Percentiles rank a stretch among this genome's conserved stretches.
Evolutionary conservation across 2,113 vertebrate species (phyloP).

Genomic region (Phalacrocorax carbo): DNA sequence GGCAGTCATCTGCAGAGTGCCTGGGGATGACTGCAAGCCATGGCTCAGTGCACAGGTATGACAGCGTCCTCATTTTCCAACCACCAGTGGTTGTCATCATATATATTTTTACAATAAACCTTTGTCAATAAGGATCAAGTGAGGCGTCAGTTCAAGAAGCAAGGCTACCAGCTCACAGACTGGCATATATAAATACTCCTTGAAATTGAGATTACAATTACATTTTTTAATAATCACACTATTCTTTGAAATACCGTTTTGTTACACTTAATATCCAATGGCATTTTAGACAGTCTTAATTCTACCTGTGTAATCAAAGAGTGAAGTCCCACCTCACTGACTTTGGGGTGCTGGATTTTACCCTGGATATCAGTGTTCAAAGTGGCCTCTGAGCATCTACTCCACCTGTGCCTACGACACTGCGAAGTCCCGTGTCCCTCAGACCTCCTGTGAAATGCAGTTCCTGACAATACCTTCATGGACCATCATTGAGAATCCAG

Average conservation of each 20-base stretch:
- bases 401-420: background rate
- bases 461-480: background rate
- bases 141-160: background rate
- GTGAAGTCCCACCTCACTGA: background rate
- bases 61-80: background rate
- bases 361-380: background rate
- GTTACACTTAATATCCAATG: background rate
- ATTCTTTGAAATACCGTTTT: background rate
- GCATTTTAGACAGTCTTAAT: background rate
- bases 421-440: accelerated
- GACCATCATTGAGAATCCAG: background rate
- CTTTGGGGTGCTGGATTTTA: background rate
- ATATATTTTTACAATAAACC: background rate
- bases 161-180: background rate
- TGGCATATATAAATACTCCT: background rate
- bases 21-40: background rate
- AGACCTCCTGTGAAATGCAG: background rate
- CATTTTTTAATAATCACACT: background rate
- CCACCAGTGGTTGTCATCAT: background rate
- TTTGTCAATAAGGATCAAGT: background rate
- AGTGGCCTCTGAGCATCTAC: background rate
- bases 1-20: background rate
- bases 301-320: background rate
- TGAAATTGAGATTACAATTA: background rate
- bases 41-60: accelerated